A percentile compares a stretch with the other conserved stretches of the same genome.
These are phyloP conservation scores for Gavialis gangeticus DNA, from an alignment of 2,113 vertebrate species.

Conservation along the genomic window DNA sequence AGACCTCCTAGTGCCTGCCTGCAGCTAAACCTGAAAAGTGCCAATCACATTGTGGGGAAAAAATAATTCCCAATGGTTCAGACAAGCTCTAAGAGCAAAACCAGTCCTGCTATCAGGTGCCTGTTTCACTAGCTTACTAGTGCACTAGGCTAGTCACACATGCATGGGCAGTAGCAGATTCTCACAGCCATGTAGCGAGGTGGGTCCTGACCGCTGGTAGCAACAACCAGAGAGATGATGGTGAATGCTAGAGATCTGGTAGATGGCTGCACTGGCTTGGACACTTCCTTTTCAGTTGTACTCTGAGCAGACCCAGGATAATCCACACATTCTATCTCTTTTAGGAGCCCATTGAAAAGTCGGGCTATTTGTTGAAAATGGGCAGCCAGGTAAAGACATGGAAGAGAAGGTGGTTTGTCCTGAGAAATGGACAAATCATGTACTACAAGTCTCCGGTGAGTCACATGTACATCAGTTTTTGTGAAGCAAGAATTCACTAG, in stretches of 20 bases:
- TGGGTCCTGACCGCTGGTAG: not conserved
- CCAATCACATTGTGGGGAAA: not conserved
- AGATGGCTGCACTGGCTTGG: not conserved
- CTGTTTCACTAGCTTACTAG: not conserved
- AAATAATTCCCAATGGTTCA: not conserved
- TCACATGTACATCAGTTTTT: not conserved
- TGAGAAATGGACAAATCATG: slow-evolving; percentile 89
- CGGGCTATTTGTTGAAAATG: slow-evolving; percentile 92
- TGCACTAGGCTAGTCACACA: not conserved
- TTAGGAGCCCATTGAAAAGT: slow-evolving; percentile 90
- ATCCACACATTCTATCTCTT: not conserved
- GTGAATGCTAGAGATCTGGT: not conserved
- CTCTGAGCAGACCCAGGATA: not conserved
- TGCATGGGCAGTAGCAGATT: not conserved
- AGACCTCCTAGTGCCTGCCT: not conserved
- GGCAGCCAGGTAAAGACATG: slow-evolving; percentile 88
- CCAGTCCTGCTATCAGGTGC: not conserved
- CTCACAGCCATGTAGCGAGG: not conserved
- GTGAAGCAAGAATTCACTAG: not conserved
- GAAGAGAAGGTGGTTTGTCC: slow-evolving; percentile 92
- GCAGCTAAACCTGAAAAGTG: slow-evolving; percentile 2
- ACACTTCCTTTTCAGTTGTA: not conserved
- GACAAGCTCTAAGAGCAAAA: not conserved
- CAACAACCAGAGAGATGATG: not conserved
- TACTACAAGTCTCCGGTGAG: slow-evolving; percentile 94